Evolutionary conservation across 2,113 vertebrate species (phyloP).

Genomic region (Pterocles burchelli): DNA sequence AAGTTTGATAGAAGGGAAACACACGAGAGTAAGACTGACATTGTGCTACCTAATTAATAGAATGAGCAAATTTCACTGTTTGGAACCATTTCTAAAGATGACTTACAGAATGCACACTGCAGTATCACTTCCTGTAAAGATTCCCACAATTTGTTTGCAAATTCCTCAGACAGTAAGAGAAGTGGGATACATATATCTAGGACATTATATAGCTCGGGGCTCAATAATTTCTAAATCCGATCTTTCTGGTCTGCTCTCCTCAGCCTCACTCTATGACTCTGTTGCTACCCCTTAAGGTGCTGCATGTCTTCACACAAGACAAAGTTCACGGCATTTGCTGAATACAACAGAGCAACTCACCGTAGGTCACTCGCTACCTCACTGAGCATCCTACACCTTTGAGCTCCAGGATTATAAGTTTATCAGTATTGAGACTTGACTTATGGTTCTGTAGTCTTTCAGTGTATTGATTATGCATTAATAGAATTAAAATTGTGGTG

Average conservation of each 20-base stretch:
- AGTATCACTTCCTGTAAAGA: background rate
- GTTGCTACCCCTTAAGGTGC: background rate
- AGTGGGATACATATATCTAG: background rate
- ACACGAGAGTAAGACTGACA: background rate
- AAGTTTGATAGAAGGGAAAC: background rate
- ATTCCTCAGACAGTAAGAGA: background rate
- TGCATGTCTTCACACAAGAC: background rate
- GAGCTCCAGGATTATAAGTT: background rate
- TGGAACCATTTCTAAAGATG: background rate
- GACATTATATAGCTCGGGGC: background rate
- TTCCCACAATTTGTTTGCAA: background rate
- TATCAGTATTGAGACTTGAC: background rate
- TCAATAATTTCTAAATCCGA: background rate
- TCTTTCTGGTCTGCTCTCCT: background rate
- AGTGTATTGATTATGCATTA: background rate
- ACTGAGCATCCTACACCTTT: background rate
- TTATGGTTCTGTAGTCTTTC: background rate
- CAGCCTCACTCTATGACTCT: background rate
- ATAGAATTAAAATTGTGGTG: background rate
- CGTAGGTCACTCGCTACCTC: background rate
- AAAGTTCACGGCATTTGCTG: background rate
- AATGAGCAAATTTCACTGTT: background rate
- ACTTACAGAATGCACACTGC: background rate
- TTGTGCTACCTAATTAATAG: background rate
- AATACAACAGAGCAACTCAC: background rate